phyloP scores from a whole-genome alignment of 1,140 invertebrate genomes.

The Colletes gigas region DNA sequence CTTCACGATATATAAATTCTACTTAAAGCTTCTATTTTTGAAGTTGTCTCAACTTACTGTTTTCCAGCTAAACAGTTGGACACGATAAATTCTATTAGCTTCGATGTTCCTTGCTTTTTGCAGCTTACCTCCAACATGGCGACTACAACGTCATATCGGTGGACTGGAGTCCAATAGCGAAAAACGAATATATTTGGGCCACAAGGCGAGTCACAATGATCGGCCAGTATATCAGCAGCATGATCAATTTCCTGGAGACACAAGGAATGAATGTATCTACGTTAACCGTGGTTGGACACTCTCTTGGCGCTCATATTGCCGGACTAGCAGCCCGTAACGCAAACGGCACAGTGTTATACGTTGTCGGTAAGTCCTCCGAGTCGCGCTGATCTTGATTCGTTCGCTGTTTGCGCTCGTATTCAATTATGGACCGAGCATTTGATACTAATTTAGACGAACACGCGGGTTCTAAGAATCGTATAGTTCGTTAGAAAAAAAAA shows the following conservation, averaged over 20 bases:
- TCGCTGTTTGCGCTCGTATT: too few species aligned
- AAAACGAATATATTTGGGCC: slow-evolving; percentile 78
- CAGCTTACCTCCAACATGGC: slow-evolving; percentile 81
- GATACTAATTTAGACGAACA: too few species aligned
- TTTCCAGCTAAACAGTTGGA: not conserved
- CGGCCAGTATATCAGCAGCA: slow-evolving; percentile 81
- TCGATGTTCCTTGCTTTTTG: slow-evolving; percentile 12
- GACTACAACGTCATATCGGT: slow-evolving; percentile 85
- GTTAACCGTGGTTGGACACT: slow-evolving; percentile 81
- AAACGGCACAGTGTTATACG: slow-evolving; percentile 48
- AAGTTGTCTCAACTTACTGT: too few species aligned
- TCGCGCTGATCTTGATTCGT: not conserved
- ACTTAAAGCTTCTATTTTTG: too few species aligned
- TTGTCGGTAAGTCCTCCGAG: slow-evolving; percentile 63
- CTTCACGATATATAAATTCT: too few species aligned
- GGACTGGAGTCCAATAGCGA: slow-evolving; percentile 83
- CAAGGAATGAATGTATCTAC: slow-evolving; percentile 79
- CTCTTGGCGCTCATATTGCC: slow-evolving; percentile 79
- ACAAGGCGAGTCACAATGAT: slow-evolving; percentile 81
- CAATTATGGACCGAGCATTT: too few species aligned
- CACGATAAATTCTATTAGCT: too few species aligned
- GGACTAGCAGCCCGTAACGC: slow-evolving; percentile 71
- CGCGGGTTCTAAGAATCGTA: too few species aligned
- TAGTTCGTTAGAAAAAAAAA: too few species aligned
- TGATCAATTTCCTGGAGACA: slow-evolving; percentile 82